phyloP scores from a whole-genome alignment of 2,113 vertebrate genomes.

The Athene cunicularia region DNA sequence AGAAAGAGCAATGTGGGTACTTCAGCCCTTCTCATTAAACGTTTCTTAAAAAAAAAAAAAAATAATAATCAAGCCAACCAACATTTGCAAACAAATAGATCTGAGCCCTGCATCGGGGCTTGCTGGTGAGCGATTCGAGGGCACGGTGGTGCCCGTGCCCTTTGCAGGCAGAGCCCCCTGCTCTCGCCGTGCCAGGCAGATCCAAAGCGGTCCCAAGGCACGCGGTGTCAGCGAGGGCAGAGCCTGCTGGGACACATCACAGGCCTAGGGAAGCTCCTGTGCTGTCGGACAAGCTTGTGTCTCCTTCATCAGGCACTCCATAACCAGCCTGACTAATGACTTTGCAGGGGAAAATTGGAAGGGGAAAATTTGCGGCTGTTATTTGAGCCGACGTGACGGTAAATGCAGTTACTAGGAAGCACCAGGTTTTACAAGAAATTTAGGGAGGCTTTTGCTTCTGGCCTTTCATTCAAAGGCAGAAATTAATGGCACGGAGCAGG shows the following conservation, averaged over 20 bases:
- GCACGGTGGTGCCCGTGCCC: rapidly evolving
- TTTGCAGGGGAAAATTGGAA: neutral
- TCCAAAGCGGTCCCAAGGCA: neutral
- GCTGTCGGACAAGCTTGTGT: rapidly evolving
- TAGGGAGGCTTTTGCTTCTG: neutral
- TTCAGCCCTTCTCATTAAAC: neutral
- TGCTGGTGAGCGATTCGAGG: neutral
- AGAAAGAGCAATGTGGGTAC: neutral
- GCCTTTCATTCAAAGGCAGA: neutral
- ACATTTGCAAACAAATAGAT: neutral
- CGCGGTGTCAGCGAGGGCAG: rapidly evolving
- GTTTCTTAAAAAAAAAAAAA: neutral
- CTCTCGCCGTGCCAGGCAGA: neutral
- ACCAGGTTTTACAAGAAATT: neutral
- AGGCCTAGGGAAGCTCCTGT: neutral
- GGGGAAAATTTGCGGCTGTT: neutral
- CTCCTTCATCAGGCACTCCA: neutral
- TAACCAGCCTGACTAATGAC: rapidly evolving
- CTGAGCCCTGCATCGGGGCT: rapidly evolving
- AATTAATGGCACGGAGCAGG: neutral
- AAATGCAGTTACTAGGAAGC: neutral
- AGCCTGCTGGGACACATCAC: neutral
- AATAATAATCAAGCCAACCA: neutral
- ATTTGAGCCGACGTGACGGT: neutral
- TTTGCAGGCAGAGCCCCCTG: neutral